phyloP scores from a whole-genome alignment of 2,113 vertebrate species.

The Oceanodroma tethys region DNA sequence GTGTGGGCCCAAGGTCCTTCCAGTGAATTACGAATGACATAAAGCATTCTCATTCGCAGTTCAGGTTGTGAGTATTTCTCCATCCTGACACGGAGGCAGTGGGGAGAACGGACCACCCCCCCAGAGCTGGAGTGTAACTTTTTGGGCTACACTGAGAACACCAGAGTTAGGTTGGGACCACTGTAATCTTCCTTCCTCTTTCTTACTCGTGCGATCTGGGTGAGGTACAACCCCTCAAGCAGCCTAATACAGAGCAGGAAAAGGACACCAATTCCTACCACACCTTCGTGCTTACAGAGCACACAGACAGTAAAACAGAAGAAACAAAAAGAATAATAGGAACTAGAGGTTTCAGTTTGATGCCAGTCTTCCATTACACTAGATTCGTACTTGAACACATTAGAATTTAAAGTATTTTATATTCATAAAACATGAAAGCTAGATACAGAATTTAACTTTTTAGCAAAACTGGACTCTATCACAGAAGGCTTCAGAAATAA shows the following conservation, averaged over 20 bases:
- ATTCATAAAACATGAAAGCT: constrained; percentile 31
- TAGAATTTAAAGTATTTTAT: constrained; percentile 42
- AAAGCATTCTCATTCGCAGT: neutral
- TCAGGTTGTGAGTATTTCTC: neutral
- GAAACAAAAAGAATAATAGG: neutral
- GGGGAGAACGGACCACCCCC: neutral
- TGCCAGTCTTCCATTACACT: neutral
- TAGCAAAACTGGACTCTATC: neutral
- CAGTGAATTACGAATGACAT: neutral
- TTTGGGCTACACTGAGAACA: neutral
- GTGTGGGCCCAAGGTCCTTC: neutral
- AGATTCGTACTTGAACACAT: constrained; percentile 43
- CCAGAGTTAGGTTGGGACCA: neutral
- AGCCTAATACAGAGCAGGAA: neutral
- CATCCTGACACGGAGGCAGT: neutral
- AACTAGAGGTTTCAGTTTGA: constrained; percentile 37
- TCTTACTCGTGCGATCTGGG: neutral
- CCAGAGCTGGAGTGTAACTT: neutral
- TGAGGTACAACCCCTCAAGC: neutral
- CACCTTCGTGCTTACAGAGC: neutral
- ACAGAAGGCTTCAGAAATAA: neutral
- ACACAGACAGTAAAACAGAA: neutral
- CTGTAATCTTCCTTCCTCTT: neutral
- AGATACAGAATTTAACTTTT: constrained; percentile 32
- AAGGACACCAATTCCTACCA: neutral